Evolutionary conservation across 2,113 vertebrate species (phyloP).

Genomic region (Ovis canadensis): DNA sequence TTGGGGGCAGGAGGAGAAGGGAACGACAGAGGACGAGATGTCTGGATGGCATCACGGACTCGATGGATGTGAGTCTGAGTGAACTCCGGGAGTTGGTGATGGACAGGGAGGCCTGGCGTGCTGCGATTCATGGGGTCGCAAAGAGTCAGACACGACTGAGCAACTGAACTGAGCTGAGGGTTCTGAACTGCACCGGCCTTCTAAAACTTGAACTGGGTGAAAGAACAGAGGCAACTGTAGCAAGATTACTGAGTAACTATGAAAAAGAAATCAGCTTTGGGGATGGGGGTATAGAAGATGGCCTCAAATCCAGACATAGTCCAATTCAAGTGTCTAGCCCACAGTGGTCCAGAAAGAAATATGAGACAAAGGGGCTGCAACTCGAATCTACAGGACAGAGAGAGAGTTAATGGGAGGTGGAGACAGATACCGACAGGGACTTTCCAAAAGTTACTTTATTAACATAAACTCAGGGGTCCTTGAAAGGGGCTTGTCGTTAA

Average conservation of each 20-base stretch:
- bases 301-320: not conserved
- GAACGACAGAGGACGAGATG: too few species aligned
- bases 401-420: not conserved
- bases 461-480: not conserved
- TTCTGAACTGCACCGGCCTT: not conserved
- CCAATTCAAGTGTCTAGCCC: not conserved
- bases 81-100: too few species aligned
- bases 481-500: not conserved
- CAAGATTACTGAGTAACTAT: not conserved
- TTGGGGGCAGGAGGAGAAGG: too few species aligned
- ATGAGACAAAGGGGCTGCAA: not conserved
- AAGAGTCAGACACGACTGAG: too few species aligned
- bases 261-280: not conserved
- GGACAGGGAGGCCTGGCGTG: too few species aligned
- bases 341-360: not conserved
- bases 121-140: too few species aligned
- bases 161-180: too few species aligned
- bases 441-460: not conserved
- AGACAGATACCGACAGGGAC: accelerated
- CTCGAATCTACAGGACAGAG: not conserved
- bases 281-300: not conserved
- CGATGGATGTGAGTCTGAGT: too few species aligned
- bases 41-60: too few species aligned
- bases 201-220: not conserved
- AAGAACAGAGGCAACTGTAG: not conserved